Evolutionary conservation across 2,113 vertebrate species (phyloP).

Genomic region (Narcine bancroftii): DNA sequence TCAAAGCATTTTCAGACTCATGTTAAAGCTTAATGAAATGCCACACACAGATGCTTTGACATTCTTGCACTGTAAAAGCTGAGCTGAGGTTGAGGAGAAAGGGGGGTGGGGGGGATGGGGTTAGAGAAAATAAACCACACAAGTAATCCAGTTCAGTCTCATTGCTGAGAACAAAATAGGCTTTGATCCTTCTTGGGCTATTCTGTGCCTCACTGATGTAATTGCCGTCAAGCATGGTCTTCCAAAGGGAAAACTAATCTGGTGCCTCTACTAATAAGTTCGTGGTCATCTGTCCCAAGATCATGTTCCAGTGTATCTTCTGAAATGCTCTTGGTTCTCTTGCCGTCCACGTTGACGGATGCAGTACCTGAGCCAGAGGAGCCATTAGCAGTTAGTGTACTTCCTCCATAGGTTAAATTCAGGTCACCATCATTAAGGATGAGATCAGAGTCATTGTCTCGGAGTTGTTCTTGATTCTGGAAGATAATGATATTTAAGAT

Average conservation of each 20-base stretch:
- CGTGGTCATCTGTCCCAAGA: conserved; percentile 77
- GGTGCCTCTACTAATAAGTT: conserved; percentile 79
- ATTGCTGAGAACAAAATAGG: background rate
- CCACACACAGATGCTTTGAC: background rate
- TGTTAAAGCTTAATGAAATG: conserved; percentile 26
- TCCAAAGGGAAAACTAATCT: conserved; percentile 88
- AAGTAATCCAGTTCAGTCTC: conserved; percentile 33
- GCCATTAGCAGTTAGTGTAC: conserved; percentile 82
- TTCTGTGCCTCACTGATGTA: conserved; percentile 40
- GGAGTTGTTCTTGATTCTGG: conserved; percentile 84
- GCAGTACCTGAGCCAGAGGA: conserved; percentile 60
- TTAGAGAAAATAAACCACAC: background rate
- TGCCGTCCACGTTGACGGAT: conserved; percentile 57
- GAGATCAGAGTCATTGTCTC: conserved; percentile 83
- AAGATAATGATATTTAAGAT: conserved; percentile 39
- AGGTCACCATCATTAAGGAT: conserved; percentile 82
- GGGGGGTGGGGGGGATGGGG: no score
- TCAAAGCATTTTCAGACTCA: background rate
- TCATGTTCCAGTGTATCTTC: conserved; percentile 83
- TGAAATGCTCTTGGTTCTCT: conserved; percentile 66
- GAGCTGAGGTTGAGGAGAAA: background rate
- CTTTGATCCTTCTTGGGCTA: conserved; percentile 45
- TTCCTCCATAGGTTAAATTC: conserved; percentile 83
- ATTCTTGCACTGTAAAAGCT: conserved; percentile 25
- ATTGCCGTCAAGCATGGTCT: conserved; percentile 68